Conservation (phyloP, 1,140 invertebrate species). For the Bilobella aurantiaca region DNA sequence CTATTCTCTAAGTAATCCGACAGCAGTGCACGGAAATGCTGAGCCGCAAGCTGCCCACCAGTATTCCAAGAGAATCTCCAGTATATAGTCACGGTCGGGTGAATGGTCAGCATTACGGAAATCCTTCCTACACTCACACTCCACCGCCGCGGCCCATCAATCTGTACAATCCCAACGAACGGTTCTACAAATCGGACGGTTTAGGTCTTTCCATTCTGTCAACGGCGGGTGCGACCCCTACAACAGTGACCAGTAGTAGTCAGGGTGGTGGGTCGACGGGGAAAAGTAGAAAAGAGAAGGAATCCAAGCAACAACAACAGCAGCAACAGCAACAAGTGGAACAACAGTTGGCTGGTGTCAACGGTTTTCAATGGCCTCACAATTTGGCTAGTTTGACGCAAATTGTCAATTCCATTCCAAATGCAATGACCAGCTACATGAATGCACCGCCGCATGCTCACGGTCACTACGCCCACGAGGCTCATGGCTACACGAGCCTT, state of each 20-base stretch:
- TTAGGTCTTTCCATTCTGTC: background rate
- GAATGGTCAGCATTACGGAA: constrained; percentile 1
- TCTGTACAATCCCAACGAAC: constrained; percentile 20
- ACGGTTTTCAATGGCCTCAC: constrained; percentile 32
- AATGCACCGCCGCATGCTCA: constrained; percentile 9
- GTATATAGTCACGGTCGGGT: background rate
- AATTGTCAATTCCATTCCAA: constrained; percentile 34
- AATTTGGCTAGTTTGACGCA: constrained; percentile 29
- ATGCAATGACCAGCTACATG: constrained; percentile 18
- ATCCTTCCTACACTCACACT: background rate
- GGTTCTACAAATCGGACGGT: background rate
- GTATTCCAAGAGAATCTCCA: background rate
- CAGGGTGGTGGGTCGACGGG: background rate
- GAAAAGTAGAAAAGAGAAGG: constrained; percentile 1
- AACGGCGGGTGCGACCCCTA: background rate
- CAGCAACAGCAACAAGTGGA: background rate
- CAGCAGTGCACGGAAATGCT: background rate
- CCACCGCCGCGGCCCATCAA: constrained; percentile 24
- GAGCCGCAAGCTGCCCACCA: constrained; percentile 15
- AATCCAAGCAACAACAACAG: background rate
- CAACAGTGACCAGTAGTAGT: background rate
- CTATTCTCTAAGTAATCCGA: background rate
- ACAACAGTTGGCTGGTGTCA: background rate
- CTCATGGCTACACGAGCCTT: background rate
- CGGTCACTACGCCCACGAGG: background rate